Evolutionary conservation across 2,113 vertebrate genomes (phyloP).

Genomic region (Gasterosteus aculeatus): DNA sequence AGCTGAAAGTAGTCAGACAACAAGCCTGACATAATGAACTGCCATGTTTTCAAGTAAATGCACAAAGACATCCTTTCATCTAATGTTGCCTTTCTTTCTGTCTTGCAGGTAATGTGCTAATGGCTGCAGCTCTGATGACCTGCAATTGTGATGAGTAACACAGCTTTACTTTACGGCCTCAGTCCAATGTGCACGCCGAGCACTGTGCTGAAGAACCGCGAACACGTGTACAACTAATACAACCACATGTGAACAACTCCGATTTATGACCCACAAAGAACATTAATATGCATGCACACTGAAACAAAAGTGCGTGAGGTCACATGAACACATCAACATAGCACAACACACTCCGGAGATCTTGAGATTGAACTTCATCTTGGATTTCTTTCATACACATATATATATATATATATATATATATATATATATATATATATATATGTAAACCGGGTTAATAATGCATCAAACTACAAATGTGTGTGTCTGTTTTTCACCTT

Average conservation of each 20-base stretch:
- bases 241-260: background rate
- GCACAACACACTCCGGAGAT: background rate
- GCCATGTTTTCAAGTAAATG: background rate
- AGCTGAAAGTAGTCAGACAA: background rate
- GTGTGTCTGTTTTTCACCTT: background rate
- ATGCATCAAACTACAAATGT: constrained; percentile 31
- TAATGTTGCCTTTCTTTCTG: constrained; percentile 50
- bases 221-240: constrained; percentile 4
- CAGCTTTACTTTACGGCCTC: constrained; percentile 13
- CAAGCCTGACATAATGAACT: background rate
- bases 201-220: background rate
- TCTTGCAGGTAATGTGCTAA: constrained; percentile 75
- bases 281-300: background rate
- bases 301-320: background rate
- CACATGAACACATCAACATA: background rate
- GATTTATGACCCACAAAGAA: background rate
- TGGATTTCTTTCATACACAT: no score
- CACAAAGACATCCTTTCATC: background rate
- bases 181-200: constrained; percentile 18
- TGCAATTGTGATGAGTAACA: constrained; percentile 63
- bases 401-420: no score
- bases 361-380: background rate
- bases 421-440: no score
- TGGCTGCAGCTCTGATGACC: constrained; percentile 36
- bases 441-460: constrained; percentile 18